phyloP scores from a whole-genome alignment of 1,140 invertebrate species.

The Euglossa dilemma region DNA sequence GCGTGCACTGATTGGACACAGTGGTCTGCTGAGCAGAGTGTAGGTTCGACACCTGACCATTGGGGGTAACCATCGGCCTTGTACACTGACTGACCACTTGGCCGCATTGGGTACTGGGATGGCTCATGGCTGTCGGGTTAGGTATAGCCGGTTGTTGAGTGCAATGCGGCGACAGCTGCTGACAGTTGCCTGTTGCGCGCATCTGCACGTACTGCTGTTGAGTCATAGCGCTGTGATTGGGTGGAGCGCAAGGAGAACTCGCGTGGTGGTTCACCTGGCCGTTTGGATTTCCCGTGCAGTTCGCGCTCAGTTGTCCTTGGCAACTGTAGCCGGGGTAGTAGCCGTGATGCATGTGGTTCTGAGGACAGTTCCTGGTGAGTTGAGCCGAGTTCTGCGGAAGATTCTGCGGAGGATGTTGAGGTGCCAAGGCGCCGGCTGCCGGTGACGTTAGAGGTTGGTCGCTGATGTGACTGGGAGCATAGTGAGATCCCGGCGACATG shows the following conservation, averaged over 20 bases:
- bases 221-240: conserved; percentile 40
- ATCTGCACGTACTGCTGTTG: conserved; percentile 68
- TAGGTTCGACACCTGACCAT: conserved; percentile 58
- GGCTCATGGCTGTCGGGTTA: conserved; percentile 32
- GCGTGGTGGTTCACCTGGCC: conserved; percentile 63
- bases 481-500: conserved; percentile 78
- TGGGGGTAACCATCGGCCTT: conserved; percentile 52
- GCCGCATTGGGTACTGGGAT: conserved; percentile 55
- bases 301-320: conserved; percentile 66
- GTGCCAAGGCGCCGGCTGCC: conserved; percentile 84
- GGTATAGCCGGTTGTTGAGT: conserved; percentile 54
- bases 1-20: conserved; percentile 52
- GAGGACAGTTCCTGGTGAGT: conserved; percentile 80
- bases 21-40: conserved; percentile 51
- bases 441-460: conserved; percentile 84
- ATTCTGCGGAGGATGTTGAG: conserved; percentile 79
- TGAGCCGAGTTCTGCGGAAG: conserved; percentile 82
- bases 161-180: conserved; percentile 75
- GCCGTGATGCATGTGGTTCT: conserved; percentile 74
- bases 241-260: conserved; percentile 56
- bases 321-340: conserved; percentile 76
- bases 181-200: conserved; percentile 68
- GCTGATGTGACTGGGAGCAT: conserved; percentile 73
- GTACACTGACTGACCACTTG: conserved; percentile 57
- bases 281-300: conserved; percentile 64